Evolutionary conservation across 2,113 vertebrate species (phyloP), one percentile per base, ranked within the genome.

Genomic region (Passer montanus): DNA sequence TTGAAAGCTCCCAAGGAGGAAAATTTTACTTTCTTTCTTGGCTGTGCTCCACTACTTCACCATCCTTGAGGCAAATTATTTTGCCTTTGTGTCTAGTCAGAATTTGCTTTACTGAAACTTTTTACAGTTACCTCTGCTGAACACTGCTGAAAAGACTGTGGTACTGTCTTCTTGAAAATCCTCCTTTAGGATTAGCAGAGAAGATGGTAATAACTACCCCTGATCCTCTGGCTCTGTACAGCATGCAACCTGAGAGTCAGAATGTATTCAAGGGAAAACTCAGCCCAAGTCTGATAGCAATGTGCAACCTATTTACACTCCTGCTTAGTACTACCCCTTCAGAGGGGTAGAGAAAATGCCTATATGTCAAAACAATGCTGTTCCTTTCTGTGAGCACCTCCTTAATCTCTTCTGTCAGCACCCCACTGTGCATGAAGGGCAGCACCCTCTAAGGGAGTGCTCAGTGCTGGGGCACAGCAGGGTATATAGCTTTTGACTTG

Each of bases 401-500:
- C 23, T 53, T 9, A 19, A 23, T 33, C 8, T 44, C 24, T 24
- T 62, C 26, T 1, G 1, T 39, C 83, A 85, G 19, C 60, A 24
- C 11, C 55, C 41, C 21, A 4, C 35, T 19, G 10, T 35, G 19
- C 6, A 2, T 21, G 10, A 31, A 4, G 23, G 4, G 1, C 2
- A 68, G 37, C 47, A 56, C 43, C 15, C 18, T 68, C 15, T 0
- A 6, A 63, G 67, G 9, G 47, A 62, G 30, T 44, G 21, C 37
- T 47, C 30, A 2, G 33, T 37, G 18, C n/a, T 3, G 1, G 12
- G 43, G 14, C 44, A 47, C 0, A 3, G 64, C 27, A 68, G 43
- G 26, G 11, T 17, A 7, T 1, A 4, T 18, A 0, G 0, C 20
- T 67, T 76, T 35, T 58, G 27, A 26, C 6, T 73, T 76, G 72